A percentile compares a stretch with the other conserved stretches of the same genome.
phyloP scores from a whole-genome alignment of 2,888 invertebrate genomes.

The Adelphocoris suturalis region DNA sequence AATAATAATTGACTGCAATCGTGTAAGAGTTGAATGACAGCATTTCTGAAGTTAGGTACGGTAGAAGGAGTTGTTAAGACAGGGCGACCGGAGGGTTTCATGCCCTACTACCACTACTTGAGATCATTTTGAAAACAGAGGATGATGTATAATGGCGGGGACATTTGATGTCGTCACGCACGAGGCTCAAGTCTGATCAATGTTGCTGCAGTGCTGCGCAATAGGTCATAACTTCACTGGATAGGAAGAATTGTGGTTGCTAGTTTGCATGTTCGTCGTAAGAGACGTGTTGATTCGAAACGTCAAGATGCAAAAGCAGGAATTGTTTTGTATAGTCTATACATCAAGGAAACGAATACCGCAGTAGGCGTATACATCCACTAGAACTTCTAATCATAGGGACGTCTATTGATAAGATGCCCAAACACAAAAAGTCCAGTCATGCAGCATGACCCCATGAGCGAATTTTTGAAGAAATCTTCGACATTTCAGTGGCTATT shows the following conservation, averaged over 20 bases:
- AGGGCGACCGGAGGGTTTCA: background rate
- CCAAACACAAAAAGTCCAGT: too few species aligned
- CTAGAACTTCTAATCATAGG: too few species aligned
- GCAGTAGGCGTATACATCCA: too few species aligned
- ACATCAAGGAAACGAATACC: too few species aligned
- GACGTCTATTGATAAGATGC: too few species aligned
- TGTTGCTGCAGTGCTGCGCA: conserved; percentile 51
- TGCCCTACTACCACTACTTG: conserved; percentile 37
- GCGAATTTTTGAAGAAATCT: too few species aligned
- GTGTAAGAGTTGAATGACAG: too few species aligned
- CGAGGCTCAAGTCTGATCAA: conserved; percentile 47
- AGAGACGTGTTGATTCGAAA: background rate
- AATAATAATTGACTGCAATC: too few species aligned
- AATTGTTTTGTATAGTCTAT: background rate
- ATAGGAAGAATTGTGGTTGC: background rate
- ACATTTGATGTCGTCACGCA: conserved; percentile 68
- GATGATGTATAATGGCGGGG: conserved; percentile 61
- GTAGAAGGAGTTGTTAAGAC: background rate
- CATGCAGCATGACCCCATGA: too few species aligned
- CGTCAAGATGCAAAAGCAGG: background rate
- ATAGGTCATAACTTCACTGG: conserved; percentile 3
- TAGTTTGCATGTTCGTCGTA: too few species aligned
- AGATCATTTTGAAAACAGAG: conserved; percentile 45
- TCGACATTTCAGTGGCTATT: too few species aligned
- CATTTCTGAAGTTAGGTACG: background rate